Base-by-base conservation (phyloP, 2,797 vertebrate genomes). In the Pangasius larnaudii region DNA sequence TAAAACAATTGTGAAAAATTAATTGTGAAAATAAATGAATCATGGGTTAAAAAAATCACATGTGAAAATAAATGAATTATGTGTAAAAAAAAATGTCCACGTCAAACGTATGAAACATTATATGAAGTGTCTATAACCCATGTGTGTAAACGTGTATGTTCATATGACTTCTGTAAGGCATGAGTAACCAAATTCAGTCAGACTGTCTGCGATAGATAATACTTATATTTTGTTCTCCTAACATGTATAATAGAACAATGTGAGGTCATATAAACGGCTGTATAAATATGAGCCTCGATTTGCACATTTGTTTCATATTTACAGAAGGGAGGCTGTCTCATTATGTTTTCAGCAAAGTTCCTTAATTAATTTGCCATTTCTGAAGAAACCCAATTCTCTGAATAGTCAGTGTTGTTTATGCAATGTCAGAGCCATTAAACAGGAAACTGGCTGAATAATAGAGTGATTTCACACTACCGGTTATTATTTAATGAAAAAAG, bases 331-430 rank as follows among this genome's bases (percentile, higher is more conserved):
- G 13, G 30, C 19, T 53, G n/a, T 36, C n/a, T 71, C 10, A 11
- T 24, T 67, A 24, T n/a, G 14, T 84, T 74, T 69, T 6, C 42
- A 72, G 36, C 6, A 49, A 82, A 53, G 49, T 59, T 84, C 61
- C 72, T 75, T 87, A 72, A 88, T 72, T 82, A 89, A 87, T 46
- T 59, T 78, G 58, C 78, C 67, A 16, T 53, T 85, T 87, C 24
- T 27, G 8, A 46, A 36, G 85, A 39, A 85, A 85, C 33, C 75
- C 61, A 84, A 87, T 81, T 82, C 46, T 69, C 56, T 67, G 83
- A 82, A 89, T 83, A 75, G 82, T 42, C 85, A 42, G 13, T n/a
- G 82, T 67, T 87, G 89, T 91, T 91, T 90, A 74, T 80, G 81
- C 78, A 86, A 85, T 80, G 78, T 89, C 87, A 88, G 84, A 88